Evolutionary conservation across 2,888 invertebrate genomes (phyloP).

Genomic region (Phlogophora meticulosa): DNA sequence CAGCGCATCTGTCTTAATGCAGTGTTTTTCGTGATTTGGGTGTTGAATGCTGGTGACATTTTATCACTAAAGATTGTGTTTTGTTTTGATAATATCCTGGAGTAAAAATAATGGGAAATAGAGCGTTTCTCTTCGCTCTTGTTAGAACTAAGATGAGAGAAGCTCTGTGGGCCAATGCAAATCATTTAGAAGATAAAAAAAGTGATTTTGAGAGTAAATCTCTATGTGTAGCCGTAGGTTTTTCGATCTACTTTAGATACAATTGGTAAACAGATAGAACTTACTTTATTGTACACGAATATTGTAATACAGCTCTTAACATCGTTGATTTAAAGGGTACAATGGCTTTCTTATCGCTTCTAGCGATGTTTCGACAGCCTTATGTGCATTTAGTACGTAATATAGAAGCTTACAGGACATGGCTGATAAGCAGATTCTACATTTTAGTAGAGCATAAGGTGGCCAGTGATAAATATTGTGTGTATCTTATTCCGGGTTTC

Average conservation of each 20-base stretch:
- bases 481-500: slow-evolving; percentile 32
- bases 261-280: no score
- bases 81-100: slow-evolving; percentile 27
- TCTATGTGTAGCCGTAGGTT: neutral
- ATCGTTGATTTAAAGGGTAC: slow-evolving; percentile 7
- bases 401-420: slow-evolving; percentile 30
- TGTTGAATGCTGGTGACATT: slow-evolving; percentile 24
- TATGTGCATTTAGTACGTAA: slow-evolving; percentile 16
- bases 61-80: slow-evolving; percentile 20
- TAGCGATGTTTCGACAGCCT: neutral
- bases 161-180: neutral
- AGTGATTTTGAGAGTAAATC: no score
- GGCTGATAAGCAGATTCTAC: slow-evolving; percentile 24
- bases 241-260: neutral
- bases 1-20: slow-evolving; percentile 35
- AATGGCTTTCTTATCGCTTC: neutral
- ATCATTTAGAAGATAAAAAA: neutral
- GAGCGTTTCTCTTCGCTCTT: neutral
- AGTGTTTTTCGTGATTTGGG: slow-evolving; percentile 18
- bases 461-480: slow-evolving; percentile 14
- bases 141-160: neutral
- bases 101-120: neutral
- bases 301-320: neutral
- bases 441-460: slow-evolving; percentile 26
- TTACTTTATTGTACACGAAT: no score